Conservation (phyloP, 2,797 vertebrate species). For the Phataginus tetradactyla region DNA sequence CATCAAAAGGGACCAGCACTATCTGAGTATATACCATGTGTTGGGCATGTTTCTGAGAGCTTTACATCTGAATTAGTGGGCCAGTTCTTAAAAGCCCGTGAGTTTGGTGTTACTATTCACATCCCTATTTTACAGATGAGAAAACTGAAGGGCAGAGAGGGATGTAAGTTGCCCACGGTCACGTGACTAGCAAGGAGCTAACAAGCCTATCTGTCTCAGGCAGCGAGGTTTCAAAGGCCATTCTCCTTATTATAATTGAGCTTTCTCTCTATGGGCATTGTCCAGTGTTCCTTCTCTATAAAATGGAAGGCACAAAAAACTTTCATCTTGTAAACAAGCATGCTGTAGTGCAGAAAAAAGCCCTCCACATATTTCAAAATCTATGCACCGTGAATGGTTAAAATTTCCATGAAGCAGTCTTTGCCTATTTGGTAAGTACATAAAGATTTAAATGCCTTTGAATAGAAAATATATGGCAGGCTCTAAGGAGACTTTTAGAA, state of each 20-base stretch:
- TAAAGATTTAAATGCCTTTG: conserved; percentile 79
- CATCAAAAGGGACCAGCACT: not conserved
- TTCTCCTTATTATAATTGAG: not conserved
- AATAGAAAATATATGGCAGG: conserved; percentile 72
- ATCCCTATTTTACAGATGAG: not conserved
- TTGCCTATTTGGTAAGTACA: conserved; percentile 74
- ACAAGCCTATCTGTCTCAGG: not conserved
- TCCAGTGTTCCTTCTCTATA: rapidly evolving
- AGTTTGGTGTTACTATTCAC: no score
- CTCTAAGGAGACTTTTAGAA: conserved; percentile 62
- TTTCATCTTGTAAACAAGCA: not conserved
- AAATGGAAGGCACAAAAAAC: not conserved
- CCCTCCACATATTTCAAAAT: not conserved
- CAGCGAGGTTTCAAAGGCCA: no score
- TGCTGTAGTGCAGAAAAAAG: not conserved
- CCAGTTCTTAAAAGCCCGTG: not conserved
- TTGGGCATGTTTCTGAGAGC: not conserved
- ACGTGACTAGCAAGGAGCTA: not conserved
- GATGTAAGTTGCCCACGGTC: not conserved
- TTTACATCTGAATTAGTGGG: rapidly evolving
- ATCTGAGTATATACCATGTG: no score
- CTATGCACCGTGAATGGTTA: conserved; percentile 58
- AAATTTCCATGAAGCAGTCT: conserved; percentile 54
- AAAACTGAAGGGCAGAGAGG: not conserved
- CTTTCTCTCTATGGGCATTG: not conserved